Conservation (phyloP, 1,140 invertebrate species). For the Bactericera cockerelli region DNA sequence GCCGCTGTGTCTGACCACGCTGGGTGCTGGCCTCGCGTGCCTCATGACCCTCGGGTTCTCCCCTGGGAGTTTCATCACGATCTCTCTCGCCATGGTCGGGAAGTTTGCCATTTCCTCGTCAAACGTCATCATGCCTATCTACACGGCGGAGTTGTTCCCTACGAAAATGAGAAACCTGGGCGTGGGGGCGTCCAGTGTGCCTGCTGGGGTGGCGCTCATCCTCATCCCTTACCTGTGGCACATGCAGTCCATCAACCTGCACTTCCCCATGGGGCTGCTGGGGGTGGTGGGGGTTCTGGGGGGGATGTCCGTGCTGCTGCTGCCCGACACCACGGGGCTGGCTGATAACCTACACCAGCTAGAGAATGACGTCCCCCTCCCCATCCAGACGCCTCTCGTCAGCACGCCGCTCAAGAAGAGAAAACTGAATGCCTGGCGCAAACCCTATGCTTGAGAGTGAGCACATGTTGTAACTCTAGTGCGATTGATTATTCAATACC, state of each 20-base stretch:
- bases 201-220: conserved; percentile 49
- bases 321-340: conserved; percentile 36
- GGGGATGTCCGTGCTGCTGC: conserved; percentile 39
- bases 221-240: conserved; percentile 55
- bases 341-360: conserved; percentile 1
- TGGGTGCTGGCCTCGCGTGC: conserved; percentile 44
- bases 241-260: conserved; percentile 34
- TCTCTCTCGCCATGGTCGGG: conserved; percentile 44
- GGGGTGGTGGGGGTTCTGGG: conserved; percentile 42
- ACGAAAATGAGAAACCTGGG: conserved; percentile 54
- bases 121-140: conserved; percentile 54
- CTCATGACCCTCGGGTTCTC: conserved; percentile 42
- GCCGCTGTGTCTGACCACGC: conserved; percentile 44
- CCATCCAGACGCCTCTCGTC: neutral
- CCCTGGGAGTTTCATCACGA: conserved; percentile 40
- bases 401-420: neutral
- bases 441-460: too few relatives aligned
- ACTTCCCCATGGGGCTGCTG: conserved; percentile 43
- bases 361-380: neutral
- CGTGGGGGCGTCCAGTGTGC: conserved; percentile 50
- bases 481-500: too few relatives aligned
- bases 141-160: conserved; percentile 54
- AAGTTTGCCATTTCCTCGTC: conserved; percentile 52
- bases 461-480: too few relatives aligned
- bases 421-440: neutral